Conservation (phyloP, 23 tunicate species). For the Styela clava region DNA sequence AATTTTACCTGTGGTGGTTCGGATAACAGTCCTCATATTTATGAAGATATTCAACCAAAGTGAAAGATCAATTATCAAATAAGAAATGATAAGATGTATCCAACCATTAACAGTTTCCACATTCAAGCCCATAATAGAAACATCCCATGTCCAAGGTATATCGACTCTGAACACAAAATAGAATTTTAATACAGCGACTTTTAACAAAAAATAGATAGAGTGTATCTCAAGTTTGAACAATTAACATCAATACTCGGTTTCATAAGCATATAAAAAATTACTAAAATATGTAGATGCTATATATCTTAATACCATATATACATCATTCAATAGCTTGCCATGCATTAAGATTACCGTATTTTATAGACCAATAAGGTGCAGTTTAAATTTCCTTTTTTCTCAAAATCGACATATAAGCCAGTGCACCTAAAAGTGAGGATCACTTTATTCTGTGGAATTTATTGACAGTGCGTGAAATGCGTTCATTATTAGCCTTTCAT, state of each 20-base stretch:
- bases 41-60: conserved; percentile 67
- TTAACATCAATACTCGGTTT: too few relatives aligned
- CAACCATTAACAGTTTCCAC: conserved; percentile 27
- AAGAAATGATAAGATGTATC: conserved; percentile 43
- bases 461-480: too few relatives aligned
- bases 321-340: too few relatives aligned
- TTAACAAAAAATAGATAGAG: too few relatives aligned
- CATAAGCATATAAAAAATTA: neutral
- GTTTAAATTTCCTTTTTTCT: too few relatives aligned
- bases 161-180: conserved; percentile 28
- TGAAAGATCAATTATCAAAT: conserved; percentile 53
- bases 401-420: too few relatives aligned
- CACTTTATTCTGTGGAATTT: too few relatives aligned
- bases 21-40: conserved; percentile 53
- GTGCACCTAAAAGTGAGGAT: too few relatives aligned
- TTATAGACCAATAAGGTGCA: too few relatives aligned
- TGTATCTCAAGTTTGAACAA: too few relatives aligned
- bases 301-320: too few relatives aligned
- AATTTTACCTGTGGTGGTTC: conserved; percentile 54
- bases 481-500: too few relatives aligned
- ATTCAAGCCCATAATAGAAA: conserved; percentile 41
- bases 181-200: neutral
- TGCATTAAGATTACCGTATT: neutral
- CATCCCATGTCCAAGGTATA: conserved; percentile 66
- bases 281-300: neutral